These are phyloP conservation scores for Osmerus mordax DNA, from an alignment of 2,113 vertebrate species.

Conservation along the genomic window DNA sequence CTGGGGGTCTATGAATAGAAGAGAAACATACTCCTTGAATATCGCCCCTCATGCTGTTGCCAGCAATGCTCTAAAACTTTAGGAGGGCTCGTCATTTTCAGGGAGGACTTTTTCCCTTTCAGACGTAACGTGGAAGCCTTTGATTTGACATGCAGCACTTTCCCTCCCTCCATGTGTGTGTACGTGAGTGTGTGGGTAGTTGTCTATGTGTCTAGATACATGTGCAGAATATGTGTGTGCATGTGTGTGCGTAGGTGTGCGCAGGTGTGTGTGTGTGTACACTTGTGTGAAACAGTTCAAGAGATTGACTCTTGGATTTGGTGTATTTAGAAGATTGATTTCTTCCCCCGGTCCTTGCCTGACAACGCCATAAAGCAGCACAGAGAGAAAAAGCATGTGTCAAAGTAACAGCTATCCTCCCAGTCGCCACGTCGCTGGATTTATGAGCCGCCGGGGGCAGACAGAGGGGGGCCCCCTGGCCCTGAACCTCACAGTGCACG, in stretches of 20 bases:
- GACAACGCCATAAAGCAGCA: constrained; percentile 9
- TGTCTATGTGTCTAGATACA: neutral
- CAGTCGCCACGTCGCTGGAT: constrained; percentile 5
- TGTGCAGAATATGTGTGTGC: neutral
- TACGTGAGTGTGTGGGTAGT: constrained; percentile 9
- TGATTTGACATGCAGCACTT: constrained; percentile 20
- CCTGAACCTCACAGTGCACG: neutral
- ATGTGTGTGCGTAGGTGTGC: neutral
- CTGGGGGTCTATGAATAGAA: constrained; percentile 20
- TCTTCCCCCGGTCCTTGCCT: constrained; percentile 25
- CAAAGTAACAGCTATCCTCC: neutral
- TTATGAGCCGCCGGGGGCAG: neutral
- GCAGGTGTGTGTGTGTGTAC: neutral
- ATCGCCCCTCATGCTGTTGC: constrained; percentile 21
- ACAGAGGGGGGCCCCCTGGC: neutral
- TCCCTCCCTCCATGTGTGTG: constrained; percentile 9
- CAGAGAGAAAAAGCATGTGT: constrained; percentile 6
- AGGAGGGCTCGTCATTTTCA: constrained; percentile 22
- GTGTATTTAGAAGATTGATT: constrained; percentile 52
- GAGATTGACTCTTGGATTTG: constrained; percentile 46
- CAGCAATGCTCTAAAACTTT: constrained; percentile 5
- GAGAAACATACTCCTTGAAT: constrained; percentile 30
- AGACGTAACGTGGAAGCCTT: neutral
- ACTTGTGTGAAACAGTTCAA: constrained; percentile 37
- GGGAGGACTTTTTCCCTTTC: neutral